Conservation (phyloP, 2,113 vertebrate genomes). For the Callorhinus ursinus region DNA sequence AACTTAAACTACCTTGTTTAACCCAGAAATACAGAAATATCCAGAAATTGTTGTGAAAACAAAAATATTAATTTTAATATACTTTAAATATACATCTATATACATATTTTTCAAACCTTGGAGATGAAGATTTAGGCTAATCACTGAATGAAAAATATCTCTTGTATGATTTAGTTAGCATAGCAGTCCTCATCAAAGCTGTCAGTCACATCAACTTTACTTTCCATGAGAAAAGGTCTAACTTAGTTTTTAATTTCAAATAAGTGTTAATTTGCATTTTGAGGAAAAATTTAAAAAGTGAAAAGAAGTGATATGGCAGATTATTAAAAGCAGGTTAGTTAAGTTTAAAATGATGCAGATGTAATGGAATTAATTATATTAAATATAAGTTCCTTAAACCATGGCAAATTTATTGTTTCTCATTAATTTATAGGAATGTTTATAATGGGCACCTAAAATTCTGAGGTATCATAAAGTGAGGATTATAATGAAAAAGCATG, state of each 20-base stretch:
- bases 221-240: neutral
- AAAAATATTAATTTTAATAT: slow-evolving; percentile 36
- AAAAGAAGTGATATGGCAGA: neutral
- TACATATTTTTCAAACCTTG: neutral
- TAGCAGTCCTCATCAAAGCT: neutral
- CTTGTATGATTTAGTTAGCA: neutral
- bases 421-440: neutral
- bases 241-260: slow-evolving; percentile 48
- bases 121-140: neutral
- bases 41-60: neutral
- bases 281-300: neutral
- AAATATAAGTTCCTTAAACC: neutral
- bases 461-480: neutral
- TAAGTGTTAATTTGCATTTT: slow-evolving; percentile 50
- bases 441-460: neutral
- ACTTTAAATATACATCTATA: neutral
- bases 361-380: neutral
- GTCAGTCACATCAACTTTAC: neutral
- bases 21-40: neutral
- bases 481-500: neutral
- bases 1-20: slow-evolving; percentile 47
- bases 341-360: neutral
- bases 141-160: neutral
- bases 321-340: slow-evolving; percentile 17
- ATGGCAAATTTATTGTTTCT: neutral